A percentile compares a stretch with the other conserved stretches of the same genome.
Conservation (phyloP, 35 echinoderm and acorn worm genomes). For the Acanthaster planci region DNA sequence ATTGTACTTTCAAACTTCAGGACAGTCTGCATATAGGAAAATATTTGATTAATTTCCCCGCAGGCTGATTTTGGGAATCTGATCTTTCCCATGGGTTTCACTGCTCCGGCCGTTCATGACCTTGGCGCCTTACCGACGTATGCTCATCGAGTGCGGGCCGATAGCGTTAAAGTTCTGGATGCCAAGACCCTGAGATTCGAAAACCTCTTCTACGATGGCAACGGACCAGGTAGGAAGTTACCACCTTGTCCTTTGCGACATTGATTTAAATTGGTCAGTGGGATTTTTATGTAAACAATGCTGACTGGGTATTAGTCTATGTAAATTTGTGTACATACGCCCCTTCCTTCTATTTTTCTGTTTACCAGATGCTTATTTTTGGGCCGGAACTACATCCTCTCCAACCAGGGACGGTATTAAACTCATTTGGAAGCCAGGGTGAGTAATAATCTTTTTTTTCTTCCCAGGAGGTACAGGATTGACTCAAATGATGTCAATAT, state of each 20-base stretch:
- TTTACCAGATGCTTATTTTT: conserved; percentile 68
- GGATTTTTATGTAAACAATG: no score
- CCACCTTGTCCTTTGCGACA: no score
- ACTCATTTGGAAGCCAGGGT: conserved; percentile 1
- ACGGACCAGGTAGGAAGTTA: conserved; percentile 76
- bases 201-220: conserved; percentile 73
- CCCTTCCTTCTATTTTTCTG: background rate
- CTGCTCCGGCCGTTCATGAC: conserved; percentile 1
- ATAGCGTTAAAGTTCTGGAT: conserved; percentile 58
- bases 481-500: no score
- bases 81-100: conserved; percentile 25
- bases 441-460: background rate
- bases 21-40: background rate
- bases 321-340: background rate
- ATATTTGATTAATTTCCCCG: background rate
- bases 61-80: conserved; percentile 67
- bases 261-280: no score
- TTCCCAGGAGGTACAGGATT: no score
- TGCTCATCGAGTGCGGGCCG: conserved; percentile 59
- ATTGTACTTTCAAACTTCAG: no score
- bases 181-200: conserved; percentile 56
- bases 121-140: conserved; percentile 45
- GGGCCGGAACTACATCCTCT: conserved; percentile 25
- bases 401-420: conserved; percentile 16
- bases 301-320: background rate